Conservation (phyloP, 1,140 invertebrate genomes). For the Pissodes strobi region DNA sequence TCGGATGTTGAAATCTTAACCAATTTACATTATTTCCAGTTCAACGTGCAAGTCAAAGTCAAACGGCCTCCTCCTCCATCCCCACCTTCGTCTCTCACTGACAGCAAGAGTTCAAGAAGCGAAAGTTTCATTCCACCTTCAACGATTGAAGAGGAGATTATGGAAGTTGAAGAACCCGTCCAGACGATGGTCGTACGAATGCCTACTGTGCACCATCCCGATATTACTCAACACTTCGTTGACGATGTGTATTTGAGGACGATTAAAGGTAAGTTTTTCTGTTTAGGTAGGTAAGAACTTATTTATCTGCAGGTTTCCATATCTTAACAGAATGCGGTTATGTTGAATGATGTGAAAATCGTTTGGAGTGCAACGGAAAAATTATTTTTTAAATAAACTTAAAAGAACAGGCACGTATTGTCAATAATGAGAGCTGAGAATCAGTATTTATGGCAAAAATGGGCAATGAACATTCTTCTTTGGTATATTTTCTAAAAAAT, state of each 20-base stretch:
- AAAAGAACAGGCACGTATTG: too few species aligned
- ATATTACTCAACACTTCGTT: conserved; percentile 81
- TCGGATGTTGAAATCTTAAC: too few species aligned
- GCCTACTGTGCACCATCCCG: conserved; percentile 68
- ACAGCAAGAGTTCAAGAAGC: conserved; percentile 60
- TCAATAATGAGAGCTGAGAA: too few species aligned
- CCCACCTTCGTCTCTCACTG: conserved; percentile 65
- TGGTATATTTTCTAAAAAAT: too few species aligned
- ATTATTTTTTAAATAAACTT: too few species aligned
- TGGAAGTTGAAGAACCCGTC: conserved; percentile 69
- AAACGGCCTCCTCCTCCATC: conserved; percentile 67
- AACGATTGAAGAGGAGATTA: conserved; percentile 54
- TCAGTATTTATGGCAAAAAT: too few species aligned
- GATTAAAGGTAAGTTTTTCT: conserved; percentile 59
- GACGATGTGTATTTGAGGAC: conserved; percentile 86
- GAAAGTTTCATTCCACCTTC: conserved; percentile 67
- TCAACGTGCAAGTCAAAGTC: conserved; percentile 81
- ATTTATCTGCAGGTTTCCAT: background rate
- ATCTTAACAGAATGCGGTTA: background rate
- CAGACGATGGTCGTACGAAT: conserved; percentile 68
- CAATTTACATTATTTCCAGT: conserved; percentile 62
- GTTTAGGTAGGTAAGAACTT: background rate
- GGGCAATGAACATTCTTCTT: too few species aligned
- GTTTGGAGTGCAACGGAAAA: too few species aligned
- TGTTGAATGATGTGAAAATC: too few species aligned